Evolutionary conservation across 2,113 vertebrate genomes (phyloP).

Genomic region (Ivindomyrus marchei): DNA sequence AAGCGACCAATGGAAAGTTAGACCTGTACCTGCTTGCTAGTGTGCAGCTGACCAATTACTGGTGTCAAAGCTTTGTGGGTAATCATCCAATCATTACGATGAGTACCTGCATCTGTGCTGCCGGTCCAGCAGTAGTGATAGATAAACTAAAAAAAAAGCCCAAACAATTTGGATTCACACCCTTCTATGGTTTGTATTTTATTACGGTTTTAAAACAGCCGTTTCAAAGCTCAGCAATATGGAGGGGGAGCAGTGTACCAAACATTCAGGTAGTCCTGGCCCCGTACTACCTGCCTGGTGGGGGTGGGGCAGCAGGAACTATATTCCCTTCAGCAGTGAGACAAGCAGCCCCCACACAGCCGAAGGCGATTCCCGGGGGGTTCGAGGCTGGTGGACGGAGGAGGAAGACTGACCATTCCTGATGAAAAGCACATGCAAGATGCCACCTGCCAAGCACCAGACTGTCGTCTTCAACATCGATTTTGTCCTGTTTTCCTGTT

Average conservation of each 20-base stretch:
- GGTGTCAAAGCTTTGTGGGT: background rate
- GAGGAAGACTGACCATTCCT: background rate
- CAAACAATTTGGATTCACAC: constrained; percentile 32
- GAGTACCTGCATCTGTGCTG: background rate
- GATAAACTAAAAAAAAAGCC: background rate
- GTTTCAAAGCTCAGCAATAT: constrained; percentile 74
- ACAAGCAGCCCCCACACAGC: constrained; percentile 22
- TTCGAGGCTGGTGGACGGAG: constrained; percentile 26
- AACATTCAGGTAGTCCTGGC: constrained; percentile 67
- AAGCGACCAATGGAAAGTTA: background rate
- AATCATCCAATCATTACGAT: background rate
- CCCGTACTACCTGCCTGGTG: constrained; percentile 74
- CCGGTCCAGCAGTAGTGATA: background rate
- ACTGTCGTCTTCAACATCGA: background rate
- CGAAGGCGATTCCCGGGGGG: constrained; percentile 52
- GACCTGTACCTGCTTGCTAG: background rate
- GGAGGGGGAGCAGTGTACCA: constrained; percentile 65
- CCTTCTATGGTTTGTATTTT: constrained; percentile 79
- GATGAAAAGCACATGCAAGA: background rate
- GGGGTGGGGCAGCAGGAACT: constrained; percentile 73
- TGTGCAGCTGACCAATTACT: background rate
- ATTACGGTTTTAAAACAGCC: constrained; percentile 87
- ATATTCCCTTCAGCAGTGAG: constrained; percentile 70
- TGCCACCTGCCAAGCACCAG: too few relatives aligned
- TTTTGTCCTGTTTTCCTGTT: background rate